A percentile compares a stretch with the other conserved stretches of the same genome.
phyloP scores from a whole-genome alignment of 1,140 invertebrate species.

The Drosophila pectinifera region DNA sequence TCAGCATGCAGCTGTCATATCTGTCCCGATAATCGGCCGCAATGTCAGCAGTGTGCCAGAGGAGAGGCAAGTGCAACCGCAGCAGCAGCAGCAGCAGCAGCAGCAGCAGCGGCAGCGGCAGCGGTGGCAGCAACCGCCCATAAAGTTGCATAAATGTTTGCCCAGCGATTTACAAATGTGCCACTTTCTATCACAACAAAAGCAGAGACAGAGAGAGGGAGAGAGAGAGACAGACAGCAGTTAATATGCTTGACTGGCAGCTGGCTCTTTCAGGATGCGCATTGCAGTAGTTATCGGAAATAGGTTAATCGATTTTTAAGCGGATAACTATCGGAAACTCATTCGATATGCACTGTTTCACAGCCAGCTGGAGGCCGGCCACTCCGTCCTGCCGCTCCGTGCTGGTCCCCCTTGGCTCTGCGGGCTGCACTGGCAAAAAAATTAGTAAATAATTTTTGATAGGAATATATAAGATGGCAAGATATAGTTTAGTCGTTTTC shows the following conservation, averaged over 20 bases:
- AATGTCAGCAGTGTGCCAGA: conserved; percentile 58
- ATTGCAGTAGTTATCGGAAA: conserved; percentile 84
- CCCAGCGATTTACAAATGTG: conserved; percentile 69
- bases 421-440: conserved; percentile 9
- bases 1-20: conserved; percentile 52
- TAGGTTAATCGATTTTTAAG: conserved; percentile 85
- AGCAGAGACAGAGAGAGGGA: conserved; percentile 11
- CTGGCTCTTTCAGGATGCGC: conserved; percentile 67
- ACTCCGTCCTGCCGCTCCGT: background rate
- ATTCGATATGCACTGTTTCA: conserved; percentile 82
- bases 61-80: conserved; percentile 35
- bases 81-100: conserved; percentile 30
- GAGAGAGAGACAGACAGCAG: conserved; percentile 36
- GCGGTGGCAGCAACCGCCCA: conserved; percentile 21
- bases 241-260: conserved; percentile 79
- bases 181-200: conserved; percentile 79
- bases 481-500: too few relatives aligned
- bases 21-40: conserved; percentile 73
- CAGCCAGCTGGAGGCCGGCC: conserved; percentile 35
- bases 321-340: conserved; percentile 83
- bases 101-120: conserved; percentile 14
- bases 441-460: background rate
- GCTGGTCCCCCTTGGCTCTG: background rate
- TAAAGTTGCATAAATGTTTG: conserved; percentile 64
- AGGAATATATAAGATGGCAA: background rate